Base-by-base conservation (phyloP, 2,113 vertebrate species). In the Neolamprologus falcicula region DNA sequence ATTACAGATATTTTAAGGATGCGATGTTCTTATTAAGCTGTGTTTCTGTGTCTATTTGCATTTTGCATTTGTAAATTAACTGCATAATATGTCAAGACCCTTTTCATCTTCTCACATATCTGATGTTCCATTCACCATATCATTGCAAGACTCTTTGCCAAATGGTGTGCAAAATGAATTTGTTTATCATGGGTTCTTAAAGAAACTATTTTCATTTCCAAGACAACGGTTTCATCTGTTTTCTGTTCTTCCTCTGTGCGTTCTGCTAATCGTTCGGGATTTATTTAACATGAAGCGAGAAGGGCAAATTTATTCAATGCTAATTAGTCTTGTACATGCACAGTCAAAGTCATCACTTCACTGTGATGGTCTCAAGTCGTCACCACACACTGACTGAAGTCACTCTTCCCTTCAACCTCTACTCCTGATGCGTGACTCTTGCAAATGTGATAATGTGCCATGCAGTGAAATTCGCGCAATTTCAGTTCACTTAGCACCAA, bases 391-490 rank as follows among this genome's bases (percentile, higher is more conserved):
- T 83, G 78, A 88, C 86, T 86, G 76, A 81, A 93, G 83, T 80
- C 87, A 88, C 90, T 93, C 88, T 86, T 83, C 78, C 66, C 86
- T 86, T 89, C 90, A 88, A 57, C 92, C 92, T 78, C 79, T 83
- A 54, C 88, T 91, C 90, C 83, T 83, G 71, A 50, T 88, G 85
- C 76, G 84, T 88, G 83, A 63, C 71, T 88, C 87, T 95, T 93
- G 94, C 81, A 87, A 96, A 96, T 71, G 94, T 95, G 94, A 93
- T 96, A 96, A 96, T 95, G 96, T 94, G 96, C 88, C 90, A 95
- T 93, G 94, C 89, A 93, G 96, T 91, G 93, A 97, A 96, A 95
- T 90, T 96, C 94, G 87, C 94, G 95, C 94, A 92, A 88, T 94
- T 96, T 96, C 95, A 94, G 91, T 94, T 93, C 94, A 94, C 92